Evolutionary conservation across 2,888 invertebrate species (phyloP).

Genomic region (Frankliniella intonsa): DNA sequence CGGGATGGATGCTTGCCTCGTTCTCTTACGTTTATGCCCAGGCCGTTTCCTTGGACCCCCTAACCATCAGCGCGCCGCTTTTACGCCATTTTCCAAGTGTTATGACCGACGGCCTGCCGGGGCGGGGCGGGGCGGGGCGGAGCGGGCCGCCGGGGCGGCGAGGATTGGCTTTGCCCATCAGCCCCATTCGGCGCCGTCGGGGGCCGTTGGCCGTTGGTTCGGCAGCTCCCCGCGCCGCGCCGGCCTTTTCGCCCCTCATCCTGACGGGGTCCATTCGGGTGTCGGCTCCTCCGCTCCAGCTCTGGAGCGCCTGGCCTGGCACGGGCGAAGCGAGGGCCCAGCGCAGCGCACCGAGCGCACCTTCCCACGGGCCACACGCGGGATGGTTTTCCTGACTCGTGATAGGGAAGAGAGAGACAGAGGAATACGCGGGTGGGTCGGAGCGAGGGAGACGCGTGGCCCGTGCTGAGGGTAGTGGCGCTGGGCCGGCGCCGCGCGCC

Average conservation of each 20-base stretch:
- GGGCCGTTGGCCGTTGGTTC: background rate
- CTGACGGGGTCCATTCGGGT: background rate
- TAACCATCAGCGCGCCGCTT: background rate
- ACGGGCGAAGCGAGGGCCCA: background rate
- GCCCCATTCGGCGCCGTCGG: too few species aligned
- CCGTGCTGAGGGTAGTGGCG: background rate
- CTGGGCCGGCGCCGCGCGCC: background rate
- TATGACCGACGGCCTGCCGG: background rate
- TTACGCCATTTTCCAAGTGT: background rate
- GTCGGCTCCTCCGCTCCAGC: background rate
- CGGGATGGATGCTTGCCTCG: background rate
- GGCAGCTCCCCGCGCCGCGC: background rate
- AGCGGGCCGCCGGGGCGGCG: background rate
- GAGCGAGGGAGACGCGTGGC: background rate
- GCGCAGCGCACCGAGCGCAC: too few species aligned
- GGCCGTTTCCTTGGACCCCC: background rate
- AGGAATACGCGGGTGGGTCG: too few species aligned
- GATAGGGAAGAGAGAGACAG: too few species aligned
- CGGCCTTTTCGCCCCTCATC: background rate
- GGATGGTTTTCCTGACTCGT: background rate
- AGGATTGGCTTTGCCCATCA: too few species aligned
- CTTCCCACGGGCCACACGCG: too few species aligned
- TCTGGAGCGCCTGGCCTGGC: background rate
- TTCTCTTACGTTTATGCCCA: background rate
- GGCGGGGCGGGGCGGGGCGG: background rate